Base-by-base conservation (phyloP, 1,140 invertebrate genomes). In the Drosophila simulans region DNA sequence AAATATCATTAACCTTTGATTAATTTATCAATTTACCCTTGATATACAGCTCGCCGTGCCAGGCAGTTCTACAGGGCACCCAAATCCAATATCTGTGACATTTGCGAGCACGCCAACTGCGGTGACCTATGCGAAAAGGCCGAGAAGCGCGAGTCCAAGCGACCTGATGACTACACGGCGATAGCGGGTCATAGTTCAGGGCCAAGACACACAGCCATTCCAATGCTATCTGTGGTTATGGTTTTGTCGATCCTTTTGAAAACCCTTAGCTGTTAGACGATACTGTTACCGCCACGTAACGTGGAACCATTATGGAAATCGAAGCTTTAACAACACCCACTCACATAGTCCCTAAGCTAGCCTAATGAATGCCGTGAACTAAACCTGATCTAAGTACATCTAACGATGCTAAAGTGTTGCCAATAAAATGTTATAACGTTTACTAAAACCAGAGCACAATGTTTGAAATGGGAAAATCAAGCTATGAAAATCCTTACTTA, bases 31-130 rank as follows among this genome's bases (percentile, higher is more conserved):
- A 8, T 17, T 46, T 5, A 0, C 46, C 4, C 0, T 48, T 40
- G 0, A 48, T 31, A 73, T 92, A 22, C 70, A 96, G 96, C 94
- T 40, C 94, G 95, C 77, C 93, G 94, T 89, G 96, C 96, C n/a
- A 93, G 96, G 64, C 94, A 95, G 75, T 97, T 97, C 91, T 97
- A 97, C 88, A 93, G 95, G 81, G 94, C 95, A n/a, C 93, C 93
- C 64, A 94, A 92, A 72, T 93, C 95, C 0, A 95, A 94, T 4
- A 92, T 96, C 27, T 97, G 96, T 91, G 96, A 97, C 81, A 95
- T 97, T 69, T 97, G 96, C 71, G 95, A 97, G 66, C 94, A 94
- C 13, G 94, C 95, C 52, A 95, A 96, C 60, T 96, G 95, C 55
- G 93, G 93, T 10, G 72, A 94, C 56, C 80, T 93, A 3, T 94